Conservation (phyloP, 2,888 invertebrate genomes). For the Archaeoteleia sp. region DNA sequence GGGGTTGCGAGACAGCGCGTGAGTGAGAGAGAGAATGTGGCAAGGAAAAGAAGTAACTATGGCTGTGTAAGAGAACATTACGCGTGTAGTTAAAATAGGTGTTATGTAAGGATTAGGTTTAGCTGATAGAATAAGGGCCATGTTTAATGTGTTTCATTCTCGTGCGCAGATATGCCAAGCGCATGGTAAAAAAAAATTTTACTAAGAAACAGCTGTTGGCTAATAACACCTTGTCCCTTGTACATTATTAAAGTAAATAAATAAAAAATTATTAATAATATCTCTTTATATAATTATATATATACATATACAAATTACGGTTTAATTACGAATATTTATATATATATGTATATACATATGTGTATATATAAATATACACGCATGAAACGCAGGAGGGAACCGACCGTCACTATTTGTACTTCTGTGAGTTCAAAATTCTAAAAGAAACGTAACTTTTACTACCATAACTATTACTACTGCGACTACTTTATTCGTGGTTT, state of each 20-base stretch:
- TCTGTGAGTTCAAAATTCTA: constrained; percentile 5
- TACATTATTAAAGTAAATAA: constrained; percentile 71
- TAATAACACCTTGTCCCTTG: constrained; percentile 63
- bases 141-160: constrained; percentile 64
- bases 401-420: constrained; percentile 16
- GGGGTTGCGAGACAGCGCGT: constrained; percentile 9
- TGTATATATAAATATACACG: constrained; percentile 60
- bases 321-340: constrained; percentile 67
- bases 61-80: constrained; percentile 74
- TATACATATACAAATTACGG: constrained; percentile 59
- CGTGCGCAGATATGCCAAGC: constrained; percentile 33
- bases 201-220: constrained; percentile 39
- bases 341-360: constrained; percentile 64
- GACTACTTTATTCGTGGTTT: no score
- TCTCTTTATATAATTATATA: constrained; percentile 72
- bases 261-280: constrained; percentile 69
- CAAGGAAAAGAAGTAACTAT: constrained; percentile 68
- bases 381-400: constrained; percentile 42
- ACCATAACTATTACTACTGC: background rate
- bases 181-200: constrained; percentile 13
- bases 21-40: constrained; percentile 21
- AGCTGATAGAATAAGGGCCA: constrained; percentile 70
- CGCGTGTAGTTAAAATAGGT: constrained; percentile 72
- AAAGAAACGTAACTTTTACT: constrained; percentile 14
- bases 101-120: constrained; percentile 73